Percentiles rank a stretch among this genome's conserved stretches.
Evolutionary conservation across 2,797 vertebrate genomes (phyloP).

Genomic region (Alcedo atthis): DNA sequence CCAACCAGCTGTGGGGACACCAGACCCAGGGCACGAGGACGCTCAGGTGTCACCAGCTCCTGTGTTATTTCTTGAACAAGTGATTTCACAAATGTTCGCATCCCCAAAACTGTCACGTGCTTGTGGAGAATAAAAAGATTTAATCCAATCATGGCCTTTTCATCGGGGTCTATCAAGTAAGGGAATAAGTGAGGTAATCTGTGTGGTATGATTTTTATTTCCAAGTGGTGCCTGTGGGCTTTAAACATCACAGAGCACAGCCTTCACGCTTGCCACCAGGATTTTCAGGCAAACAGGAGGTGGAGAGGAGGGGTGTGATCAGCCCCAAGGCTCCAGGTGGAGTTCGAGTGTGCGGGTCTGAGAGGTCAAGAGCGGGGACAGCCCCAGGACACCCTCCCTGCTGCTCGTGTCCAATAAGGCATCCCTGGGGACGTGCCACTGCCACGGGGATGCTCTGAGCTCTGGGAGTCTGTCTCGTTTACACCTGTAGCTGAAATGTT

Average conservation of each 20-base stretch:
- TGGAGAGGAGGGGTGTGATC: not conserved
- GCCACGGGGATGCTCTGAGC: not conserved
- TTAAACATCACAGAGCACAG: not conserved
- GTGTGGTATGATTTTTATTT: not conserved
- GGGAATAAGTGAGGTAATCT: not conserved
- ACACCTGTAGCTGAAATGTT: not conserved
- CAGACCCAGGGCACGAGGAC: not conserved
- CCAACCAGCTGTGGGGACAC: not conserved
- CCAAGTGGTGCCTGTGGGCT: fast-evolving
- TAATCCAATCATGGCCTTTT: not conserved
- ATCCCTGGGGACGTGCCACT: fast-evolving
- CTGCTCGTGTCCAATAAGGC: fast-evolving
- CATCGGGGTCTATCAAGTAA: not conserved
- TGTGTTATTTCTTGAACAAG: not conserved
- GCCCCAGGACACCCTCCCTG: not conserved
- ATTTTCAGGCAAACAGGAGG: not conserved
- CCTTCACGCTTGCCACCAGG: not conserved
- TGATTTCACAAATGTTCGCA: not conserved
- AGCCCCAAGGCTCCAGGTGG: not conserved
- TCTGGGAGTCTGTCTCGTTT: not conserved
- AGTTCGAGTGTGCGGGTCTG: too few species aligned
- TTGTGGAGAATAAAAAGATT: conserved; percentile 18
- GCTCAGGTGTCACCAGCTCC: not conserved
- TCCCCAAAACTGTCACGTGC: not conserved
- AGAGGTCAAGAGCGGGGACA: not conserved